phyloP scores from a whole-genome alignment of 1,140 invertebrate genomes.

The Zaprionus africanus region DNA sequence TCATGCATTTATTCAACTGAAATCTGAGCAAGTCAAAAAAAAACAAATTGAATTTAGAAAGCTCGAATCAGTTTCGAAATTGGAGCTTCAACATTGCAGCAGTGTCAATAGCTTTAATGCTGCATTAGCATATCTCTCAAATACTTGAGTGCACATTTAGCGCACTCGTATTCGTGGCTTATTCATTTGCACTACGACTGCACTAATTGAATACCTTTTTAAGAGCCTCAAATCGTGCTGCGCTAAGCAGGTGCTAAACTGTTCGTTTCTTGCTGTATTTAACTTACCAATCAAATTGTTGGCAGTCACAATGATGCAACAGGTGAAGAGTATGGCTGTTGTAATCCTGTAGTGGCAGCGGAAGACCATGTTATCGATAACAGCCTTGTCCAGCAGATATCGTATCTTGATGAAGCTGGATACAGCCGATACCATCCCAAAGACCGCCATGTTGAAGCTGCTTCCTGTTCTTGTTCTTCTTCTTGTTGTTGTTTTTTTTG shows the following conservation, averaged over 20 bases:
- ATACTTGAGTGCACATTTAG: slow-evolving; percentile 21
- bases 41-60: slow-evolving; percentile 30
- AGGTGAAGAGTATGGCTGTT: slow-evolving; percentile 93
- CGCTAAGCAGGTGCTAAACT: slow-evolving; percentile 37
- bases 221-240: slow-evolving; percentile 9
- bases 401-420: slow-evolving; percentile 94
- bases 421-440: slow-evolving; percentile 92
- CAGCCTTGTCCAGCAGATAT: slow-evolving; percentile 92
- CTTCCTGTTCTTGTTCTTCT: slow-evolving; percentile 20
- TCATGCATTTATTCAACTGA: slow-evolving; percentile 54
- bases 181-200: slow-evolving; percentile 50
- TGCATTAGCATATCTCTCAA: slow-evolving; percentile 49
- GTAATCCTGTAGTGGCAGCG: slow-evolving; percentile 95
- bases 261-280: slow-evolving; percentile 4
- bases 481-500: slow-evolving; percentile 16
- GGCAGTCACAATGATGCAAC: slow-evolving; percentile 94
- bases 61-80: slow-evolving; percentile 43
- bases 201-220: slow-evolving; percentile 55
- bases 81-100: slow-evolving; percentile 27
- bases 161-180: slow-evolving; percentile 24
- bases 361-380: slow-evolving; percentile 96
- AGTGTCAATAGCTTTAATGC: slow-evolving; percentile 14
- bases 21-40: slow-evolving; percentile 57
- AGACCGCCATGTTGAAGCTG: slow-evolving; percentile 89
- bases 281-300: slow-evolving; percentile 94